Base-by-base conservation (phyloP, 2,888 invertebrate genomes). In the Pegoplata infirma region DNA sequence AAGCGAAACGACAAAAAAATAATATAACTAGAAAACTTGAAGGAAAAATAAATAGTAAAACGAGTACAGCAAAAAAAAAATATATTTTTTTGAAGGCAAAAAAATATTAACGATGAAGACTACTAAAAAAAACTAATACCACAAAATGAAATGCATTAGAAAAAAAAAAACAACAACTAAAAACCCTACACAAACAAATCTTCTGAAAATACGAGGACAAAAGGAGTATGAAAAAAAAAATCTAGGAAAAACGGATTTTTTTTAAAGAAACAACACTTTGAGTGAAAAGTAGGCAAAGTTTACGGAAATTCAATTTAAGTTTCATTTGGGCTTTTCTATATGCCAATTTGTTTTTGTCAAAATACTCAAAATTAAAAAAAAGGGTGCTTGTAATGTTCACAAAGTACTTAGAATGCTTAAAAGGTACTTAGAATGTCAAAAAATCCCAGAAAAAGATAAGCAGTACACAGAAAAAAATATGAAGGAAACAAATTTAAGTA, bases 71-170 rank as follows among this genome's bases (percentile, higher is more conserved):
- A 46, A 46, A 56, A 53, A 53, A 16, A 66, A 51, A 46, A 61
- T 40, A 46, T 40, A 58, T 21, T 40, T 46, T 47, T 28, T 32
- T 46, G 23, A 61, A 36, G 59, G 8, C 28, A 46, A 6, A 58
- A 46, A 16, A 25, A 14, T 4, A 21, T 3, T 28, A 51, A 58
- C 36, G 55, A 55, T n/a, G 68, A 17, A 14, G n/a, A 25, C 10
- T 8, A 19, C 12, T 44, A 17, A 55, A 56, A 55, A 66, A 71
- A 75, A 75, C 66, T 79, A 71, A 75, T 74, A 40, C 66, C 71
- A 61, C 66, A 71, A 56, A 63, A 71, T 67, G 21, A 75, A 79
- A 67, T 63, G 67, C 66, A 67, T 67, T 66, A 44, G 55, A 71
- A 67, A 23, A 32, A 8, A 10, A 21, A 44, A 46, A 44, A 12